Base-by-base conservation (phyloP, 2,888 invertebrate genomes). In the Noctua fimbriata region DNA sequence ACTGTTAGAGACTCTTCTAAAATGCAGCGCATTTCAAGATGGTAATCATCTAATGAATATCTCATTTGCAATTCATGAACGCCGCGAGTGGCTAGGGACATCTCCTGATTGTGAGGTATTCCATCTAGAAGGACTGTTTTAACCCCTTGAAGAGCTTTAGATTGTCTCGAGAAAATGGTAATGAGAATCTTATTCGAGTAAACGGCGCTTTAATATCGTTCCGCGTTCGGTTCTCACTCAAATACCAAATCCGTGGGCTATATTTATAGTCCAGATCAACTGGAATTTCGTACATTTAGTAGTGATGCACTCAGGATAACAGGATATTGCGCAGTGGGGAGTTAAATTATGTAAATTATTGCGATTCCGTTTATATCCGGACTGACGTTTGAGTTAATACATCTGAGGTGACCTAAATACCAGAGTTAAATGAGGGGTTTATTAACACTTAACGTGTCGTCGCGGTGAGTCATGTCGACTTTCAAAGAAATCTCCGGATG, bases 291-390 rank as follows among this genome's bases (percentile, higher is more conserved):
- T 78, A 72, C 65, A 81, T 78, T 76, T 55, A 58, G 79, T 58
- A 73, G 65, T 70, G 78, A 76, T 79, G 86, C 78, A 79, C 69
- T 78, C 73, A 88, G 74, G 86, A 78, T 85, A 79, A 78, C 83
- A 75, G 74, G 75, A 87, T 82, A 80, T 82, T 79, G 78, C 86
- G 83, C 81, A 81, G 79, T 81, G 69, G 69, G 60, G 65, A 65
- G 83, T 73, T 73, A 78, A 83, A 88, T 87, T 83, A 80, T 88
- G 81, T 80, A 80, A 88, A 75, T 87, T 73, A 86, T 81, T 81
- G 75, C 81, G 78, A 81, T 73, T 71, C 78, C 66, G 79, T 77
- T 86, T 78, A 79, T 78, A 72, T 85, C 71, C 73, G 69, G 69
- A 78, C 63, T 32, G 60, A 60, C 63, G 74, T 71, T 65, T n/a